Percentiles rank a stretch among this genome's conserved stretches.
These are phyloP conservation scores for Conus ventricosus DNA, from an alignment of 1,140 invertebrate species.

Conservation along the genomic window DNA sequence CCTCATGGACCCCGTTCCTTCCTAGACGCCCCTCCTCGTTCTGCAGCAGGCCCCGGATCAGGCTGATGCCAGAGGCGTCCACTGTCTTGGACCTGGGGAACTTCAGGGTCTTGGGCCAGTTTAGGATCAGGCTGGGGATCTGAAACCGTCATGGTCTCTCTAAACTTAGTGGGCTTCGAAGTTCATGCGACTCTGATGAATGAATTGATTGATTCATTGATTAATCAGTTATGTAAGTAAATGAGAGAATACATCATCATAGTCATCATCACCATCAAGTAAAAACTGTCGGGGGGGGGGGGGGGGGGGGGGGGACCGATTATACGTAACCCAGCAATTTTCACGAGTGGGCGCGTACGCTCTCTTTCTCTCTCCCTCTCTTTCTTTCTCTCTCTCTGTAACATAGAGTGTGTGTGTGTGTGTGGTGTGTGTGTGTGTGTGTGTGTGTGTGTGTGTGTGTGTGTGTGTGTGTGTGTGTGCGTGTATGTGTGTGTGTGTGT, in stretches of 20 bases:
- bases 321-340: not conserved
- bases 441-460: not conserved
- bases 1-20: conserved; percentile 10
- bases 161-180: not conserved
- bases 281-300: too few relatives aligned
- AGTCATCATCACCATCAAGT: too few relatives aligned
- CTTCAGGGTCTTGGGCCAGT: conserved; percentile 25
- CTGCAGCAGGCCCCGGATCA: conserved; percentile 9
- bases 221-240: too few relatives aligned
- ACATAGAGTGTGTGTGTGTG: not conserved
- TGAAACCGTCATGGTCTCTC: not conserved
- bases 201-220: not conserved
- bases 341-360: too few relatives aligned
- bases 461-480: not conserved
- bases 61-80: not conserved
- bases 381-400: too few relatives aligned
- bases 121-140: conserved; percentile 13
- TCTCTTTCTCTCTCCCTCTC: too few relatives aligned
- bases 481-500: not conserved
- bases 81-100: conserved; percentile 1
- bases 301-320: not conserved
- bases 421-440: not conserved
- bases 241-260: too few relatives aligned
- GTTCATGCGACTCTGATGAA: not conserved
- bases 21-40: not conserved